These are phyloP conservation scores for Caenorhabditis tropicalis DNA, from an alignment of 1,140 invertebrate genomes.

Conservation along the genomic window DNA sequence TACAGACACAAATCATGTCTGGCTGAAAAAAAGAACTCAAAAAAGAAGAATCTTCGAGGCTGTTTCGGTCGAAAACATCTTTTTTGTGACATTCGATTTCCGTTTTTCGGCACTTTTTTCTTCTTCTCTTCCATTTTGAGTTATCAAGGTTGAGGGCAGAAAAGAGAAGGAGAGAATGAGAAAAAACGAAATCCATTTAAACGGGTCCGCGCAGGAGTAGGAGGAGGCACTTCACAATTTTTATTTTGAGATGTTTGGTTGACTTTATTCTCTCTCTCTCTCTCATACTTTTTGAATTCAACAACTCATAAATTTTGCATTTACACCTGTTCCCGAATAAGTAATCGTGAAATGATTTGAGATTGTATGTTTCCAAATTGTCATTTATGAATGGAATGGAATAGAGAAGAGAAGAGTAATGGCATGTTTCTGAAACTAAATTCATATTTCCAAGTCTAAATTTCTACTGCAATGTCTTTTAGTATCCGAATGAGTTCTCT, in stretches of 20 bases:
- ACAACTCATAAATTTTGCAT: neutral
- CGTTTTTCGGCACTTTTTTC: constrained; percentile 10
- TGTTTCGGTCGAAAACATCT: constrained; percentile 7
- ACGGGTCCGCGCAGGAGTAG: constrained; percentile 4
- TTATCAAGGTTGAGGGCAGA: neutral
- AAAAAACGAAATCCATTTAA: constrained; percentile 32
- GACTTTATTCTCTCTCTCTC: neutral
- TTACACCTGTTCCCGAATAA: neutral
- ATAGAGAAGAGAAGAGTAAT: no score
- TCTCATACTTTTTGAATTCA: neutral
- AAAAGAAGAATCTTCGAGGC: neutral
- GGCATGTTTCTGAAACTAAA: no score
- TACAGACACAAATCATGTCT: no score
- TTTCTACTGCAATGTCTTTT: no score
- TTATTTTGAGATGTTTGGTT: constrained; percentile 28
- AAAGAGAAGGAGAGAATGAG: neutral
- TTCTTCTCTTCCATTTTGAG: constrained; percentile 21
- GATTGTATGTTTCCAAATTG: no score
- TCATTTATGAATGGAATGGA: no score
- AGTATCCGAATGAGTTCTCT: no score
- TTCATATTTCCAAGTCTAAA: no score
- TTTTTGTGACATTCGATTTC: constrained; percentile 43
- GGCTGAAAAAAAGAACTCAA: neutral
- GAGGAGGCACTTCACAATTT: constrained; percentile 9
- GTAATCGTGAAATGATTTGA: neutral